phyloP scores from a whole-genome alignment of 2,797 vertebrate species.

The Lepilemur ruficaudatus region DNA sequence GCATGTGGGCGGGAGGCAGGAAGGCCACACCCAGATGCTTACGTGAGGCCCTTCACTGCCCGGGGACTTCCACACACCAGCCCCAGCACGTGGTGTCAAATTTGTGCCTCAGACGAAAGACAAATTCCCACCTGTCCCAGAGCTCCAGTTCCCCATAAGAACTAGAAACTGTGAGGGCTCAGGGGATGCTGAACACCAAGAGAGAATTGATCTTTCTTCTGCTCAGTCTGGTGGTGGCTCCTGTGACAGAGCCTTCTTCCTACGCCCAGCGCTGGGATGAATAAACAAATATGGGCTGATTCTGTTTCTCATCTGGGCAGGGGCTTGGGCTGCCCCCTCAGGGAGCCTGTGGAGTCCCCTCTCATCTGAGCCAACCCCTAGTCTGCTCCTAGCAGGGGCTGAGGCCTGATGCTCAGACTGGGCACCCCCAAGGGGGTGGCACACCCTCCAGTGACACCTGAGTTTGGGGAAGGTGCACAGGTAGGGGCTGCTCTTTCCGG shows the following conservation, averaged over 20 bases:
- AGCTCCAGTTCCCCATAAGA: not conserved
- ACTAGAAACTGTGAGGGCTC: not conserved
- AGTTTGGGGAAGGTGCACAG: not conserved
- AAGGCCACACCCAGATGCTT: rapidly evolving
- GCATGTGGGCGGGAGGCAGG: not conserved
- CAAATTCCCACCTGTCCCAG: not conserved
- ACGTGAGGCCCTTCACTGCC: rapidly evolving
- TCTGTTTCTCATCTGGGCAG: not conserved
- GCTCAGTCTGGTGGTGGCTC: rapidly evolving
- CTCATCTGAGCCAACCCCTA: too few relatives aligned
- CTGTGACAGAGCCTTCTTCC: not conserved
- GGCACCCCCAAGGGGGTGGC: too few relatives aligned
- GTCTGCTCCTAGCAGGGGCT: not conserved
- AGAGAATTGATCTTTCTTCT: not conserved
- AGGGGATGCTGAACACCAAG: not conserved
- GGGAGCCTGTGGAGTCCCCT: not conserved
- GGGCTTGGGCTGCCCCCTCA: not conserved
- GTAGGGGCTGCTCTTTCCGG: not conserved
- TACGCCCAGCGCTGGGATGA: rapidly evolving
- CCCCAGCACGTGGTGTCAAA: too few relatives aligned
- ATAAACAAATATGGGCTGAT: not conserved
- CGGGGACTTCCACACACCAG: not conserved
- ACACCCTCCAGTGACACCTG: not conserved
- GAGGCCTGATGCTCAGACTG: too few relatives aligned
- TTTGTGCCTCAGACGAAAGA: not conserved